These are phyloP conservation scores for Dioctria rufipes DNA, from an alignment of 2,888 invertebrate genomes.

Conservation along the genomic window DNA sequence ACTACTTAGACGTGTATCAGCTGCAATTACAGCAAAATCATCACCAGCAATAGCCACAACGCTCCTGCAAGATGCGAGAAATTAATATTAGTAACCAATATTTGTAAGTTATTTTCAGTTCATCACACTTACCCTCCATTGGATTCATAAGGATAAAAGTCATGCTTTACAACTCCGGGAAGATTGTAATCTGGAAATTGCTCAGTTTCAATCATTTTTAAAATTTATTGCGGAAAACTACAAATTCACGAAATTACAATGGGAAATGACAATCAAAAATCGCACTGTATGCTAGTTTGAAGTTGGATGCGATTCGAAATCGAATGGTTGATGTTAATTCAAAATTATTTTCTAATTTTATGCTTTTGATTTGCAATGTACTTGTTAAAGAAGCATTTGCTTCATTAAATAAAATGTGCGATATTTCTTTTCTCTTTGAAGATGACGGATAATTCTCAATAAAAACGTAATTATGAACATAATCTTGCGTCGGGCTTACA, in stretches of 20 bases:
- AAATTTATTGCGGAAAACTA: background rate
- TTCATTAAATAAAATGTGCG: no score
- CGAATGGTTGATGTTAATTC: no score
- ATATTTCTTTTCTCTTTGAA: no score
- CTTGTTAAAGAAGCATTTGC: no score
- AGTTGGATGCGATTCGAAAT: background rate
- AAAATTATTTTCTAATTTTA: no score
- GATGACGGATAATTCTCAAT: no score
- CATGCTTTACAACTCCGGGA: slow-evolving; percentile 71
- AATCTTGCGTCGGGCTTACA: no score
- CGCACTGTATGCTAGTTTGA: background rate
- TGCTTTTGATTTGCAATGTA: no score
- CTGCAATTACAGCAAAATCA: slow-evolving; percentile 94
- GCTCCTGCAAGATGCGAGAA: slow-evolving; percentile 76
- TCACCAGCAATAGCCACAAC: slow-evolving; percentile 96
- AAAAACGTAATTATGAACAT: no score
- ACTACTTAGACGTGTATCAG: slow-evolving; percentile 93
- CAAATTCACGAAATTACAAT: background rate
- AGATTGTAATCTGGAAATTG: slow-evolving; percentile 70
- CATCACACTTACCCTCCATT: slow-evolving; percentile 80
- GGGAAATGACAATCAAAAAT: slow-evolving; percentile 36
- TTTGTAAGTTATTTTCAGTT: background rate
- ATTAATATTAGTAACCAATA: no score
- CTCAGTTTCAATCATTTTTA: slow-evolving; percentile 59
- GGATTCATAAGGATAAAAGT: slow-evolving; percentile 81